Base-by-base conservation (phyloP, 1,140 invertebrate genomes). In the Zaprionus camerounensis region DNA sequence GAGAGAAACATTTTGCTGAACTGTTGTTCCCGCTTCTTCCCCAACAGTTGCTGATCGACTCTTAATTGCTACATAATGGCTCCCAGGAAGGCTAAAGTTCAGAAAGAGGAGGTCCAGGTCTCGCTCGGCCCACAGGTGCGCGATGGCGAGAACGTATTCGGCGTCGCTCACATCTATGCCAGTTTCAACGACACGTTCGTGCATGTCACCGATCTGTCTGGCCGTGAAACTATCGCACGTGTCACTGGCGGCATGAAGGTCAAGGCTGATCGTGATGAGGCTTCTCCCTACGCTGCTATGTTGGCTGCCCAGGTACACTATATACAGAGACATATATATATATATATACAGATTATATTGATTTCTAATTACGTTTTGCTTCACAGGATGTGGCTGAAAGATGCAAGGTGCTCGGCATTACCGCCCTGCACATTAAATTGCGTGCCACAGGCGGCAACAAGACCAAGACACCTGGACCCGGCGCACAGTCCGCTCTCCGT, bases 231-330 rank as follows among this genome's bases (percentile, higher is more conserved):
- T 3, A 99, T 99, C 92, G 97, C 97, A 72, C 95, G 99, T 92
- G 97, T 99, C 46, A 99, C 99, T 91, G 99, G 99, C 93, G 99
- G 99, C 70, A 99, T 99, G 99, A 99, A 99, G 95, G 99, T 99
- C 1, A 99, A 99, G 94, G 99, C 99, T 91, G 99, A 99, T 94
- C 96, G 99, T 95, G 99, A 99, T 94, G 99, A 99, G 94, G 98
- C 99, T 84, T 99, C 99, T 34, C 99, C 99, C 15, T 99, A 99
- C 93, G 99, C 99, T 93, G 99, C 99, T 96, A 99, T 99, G 99
- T 99, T 99, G 94, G 99, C 99, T 92, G 99, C 99, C 80, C 99
- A 99, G 95, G 97, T 97, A 99, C 15, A 20, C 13, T 59, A 38
- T 6, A 3, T 6, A 3, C 24, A 57, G n/a, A 36, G n/a, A 56